Percentiles rank a stretch among this genome's conserved stretches.
Conservation (phyloP, 2,797 vertebrate species). For the Anisognathus igniventris region DNA sequence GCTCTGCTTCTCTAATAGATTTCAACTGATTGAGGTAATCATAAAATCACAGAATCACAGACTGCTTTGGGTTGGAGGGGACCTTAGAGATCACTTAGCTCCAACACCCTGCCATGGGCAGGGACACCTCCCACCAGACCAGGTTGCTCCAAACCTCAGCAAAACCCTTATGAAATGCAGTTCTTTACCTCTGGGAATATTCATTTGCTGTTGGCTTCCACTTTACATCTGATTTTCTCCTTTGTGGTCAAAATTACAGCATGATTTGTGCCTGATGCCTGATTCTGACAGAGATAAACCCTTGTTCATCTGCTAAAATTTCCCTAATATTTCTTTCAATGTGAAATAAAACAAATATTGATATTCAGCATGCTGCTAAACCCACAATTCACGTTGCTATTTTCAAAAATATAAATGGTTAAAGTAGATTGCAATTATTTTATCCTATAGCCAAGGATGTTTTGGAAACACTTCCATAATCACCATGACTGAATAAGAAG, state of each 20-base stretch:
- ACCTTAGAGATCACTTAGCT: background rate
- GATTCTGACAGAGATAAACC: background rate
- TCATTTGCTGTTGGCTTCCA: background rate
- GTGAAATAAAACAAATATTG: background rate
- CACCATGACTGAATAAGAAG: background rate
- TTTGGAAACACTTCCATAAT: background rate
- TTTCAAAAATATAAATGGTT: background rate
- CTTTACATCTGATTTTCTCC: background rate
- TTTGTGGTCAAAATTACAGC: background rate
- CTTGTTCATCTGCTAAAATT: background rate
- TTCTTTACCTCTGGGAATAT: background rate
- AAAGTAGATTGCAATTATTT: background rate
- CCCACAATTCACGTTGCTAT: fast-evolving
- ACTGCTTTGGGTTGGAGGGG: background rate
- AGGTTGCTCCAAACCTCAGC: background rate
- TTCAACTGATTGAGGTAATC: background rate
- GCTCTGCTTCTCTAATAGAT: background rate
- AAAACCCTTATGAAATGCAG: background rate
- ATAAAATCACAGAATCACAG: background rate
- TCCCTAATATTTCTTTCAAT: background rate
- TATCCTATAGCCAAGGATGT: background rate
- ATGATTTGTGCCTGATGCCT: background rate
- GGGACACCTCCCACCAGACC: background rate
- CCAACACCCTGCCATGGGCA: background rate
- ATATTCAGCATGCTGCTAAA: background rate